These are phyloP conservation scores for Ia io DNA, from an alignment of 2,113 vertebrate species.

Conservation along the genomic window DNA sequence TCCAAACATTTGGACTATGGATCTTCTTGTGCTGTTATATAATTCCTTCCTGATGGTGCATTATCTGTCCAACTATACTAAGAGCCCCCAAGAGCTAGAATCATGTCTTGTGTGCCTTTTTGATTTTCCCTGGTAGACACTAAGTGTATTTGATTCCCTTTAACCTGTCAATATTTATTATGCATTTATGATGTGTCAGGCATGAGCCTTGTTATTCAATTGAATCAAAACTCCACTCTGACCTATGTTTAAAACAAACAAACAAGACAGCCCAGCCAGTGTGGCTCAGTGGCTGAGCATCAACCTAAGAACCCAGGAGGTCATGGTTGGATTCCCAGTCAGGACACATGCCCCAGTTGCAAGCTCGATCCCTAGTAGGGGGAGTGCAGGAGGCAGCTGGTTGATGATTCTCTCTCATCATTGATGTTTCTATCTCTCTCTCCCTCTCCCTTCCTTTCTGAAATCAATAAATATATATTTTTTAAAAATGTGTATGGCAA, in stretches of 20 bases:
- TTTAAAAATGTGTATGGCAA: neutral
- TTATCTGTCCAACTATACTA: neutral
- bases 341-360: too few species aligned
- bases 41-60: neutral
- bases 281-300: too few species aligned
- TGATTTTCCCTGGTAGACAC: neutral
- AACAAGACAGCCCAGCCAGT: neutral
- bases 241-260: neutral
- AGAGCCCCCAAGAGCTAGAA: neutral
- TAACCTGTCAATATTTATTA: neutral
- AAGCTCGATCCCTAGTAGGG: too few species aligned
- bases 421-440: too few species aligned
- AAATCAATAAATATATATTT: too few species aligned
- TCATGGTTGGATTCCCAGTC: too few species aligned
- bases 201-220: neutral
- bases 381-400: too few species aligned
- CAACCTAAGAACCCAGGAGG: too few species aligned
- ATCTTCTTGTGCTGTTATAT: neutral
- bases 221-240: neutral
- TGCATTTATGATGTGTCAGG: neutral
- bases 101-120: neutral
- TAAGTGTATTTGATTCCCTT: neutral
- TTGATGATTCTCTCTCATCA: too few species aligned
- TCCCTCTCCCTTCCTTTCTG: too few species aligned
- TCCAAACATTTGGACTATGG: neutral